phyloP scores from a whole-genome alignment of 2,113 vertebrate genomes.

The Orcinus orca region DNA sequence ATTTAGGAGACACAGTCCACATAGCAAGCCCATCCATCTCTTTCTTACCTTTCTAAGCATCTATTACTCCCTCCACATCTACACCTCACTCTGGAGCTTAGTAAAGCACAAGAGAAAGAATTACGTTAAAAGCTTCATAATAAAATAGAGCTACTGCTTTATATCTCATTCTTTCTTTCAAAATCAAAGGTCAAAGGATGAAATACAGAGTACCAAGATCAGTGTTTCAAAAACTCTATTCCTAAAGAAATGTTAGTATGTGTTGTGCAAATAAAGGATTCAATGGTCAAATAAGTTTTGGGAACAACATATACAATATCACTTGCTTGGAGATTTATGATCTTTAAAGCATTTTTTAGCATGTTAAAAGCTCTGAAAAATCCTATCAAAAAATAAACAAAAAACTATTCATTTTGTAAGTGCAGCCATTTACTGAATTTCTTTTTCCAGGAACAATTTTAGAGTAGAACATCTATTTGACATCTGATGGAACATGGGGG shows the following conservation, averaged over 20 bases:
- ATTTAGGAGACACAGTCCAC: neutral
- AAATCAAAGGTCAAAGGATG: slow-evolving; percentile 20
- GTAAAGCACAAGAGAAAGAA: neutral
- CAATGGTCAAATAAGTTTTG: neutral
- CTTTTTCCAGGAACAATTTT: neutral
- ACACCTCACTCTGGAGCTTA: neutral
- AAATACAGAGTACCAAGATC: neutral
- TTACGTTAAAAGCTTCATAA: neutral
- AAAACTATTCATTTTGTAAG: neutral
- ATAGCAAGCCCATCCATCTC: neutral
- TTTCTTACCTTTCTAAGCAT: slow-evolving; percentile 35
- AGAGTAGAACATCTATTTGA: neutral
- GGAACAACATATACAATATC: neutral
- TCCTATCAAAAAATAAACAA: slow-evolving; percentile 16
- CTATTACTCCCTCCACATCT: neutral
- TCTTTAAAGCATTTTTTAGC: neutral
- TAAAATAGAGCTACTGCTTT: neutral
- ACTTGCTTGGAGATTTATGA: neutral
- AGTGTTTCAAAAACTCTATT: slow-evolving; percentile 1
- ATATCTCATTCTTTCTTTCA: neutral
- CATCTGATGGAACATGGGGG: neutral
- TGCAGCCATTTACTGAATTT: neutral
- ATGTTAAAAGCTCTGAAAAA: neutral
- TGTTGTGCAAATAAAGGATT: neutral
- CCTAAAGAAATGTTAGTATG: slow-evolving; percentile 16